Conservation (phyloP, 2,113 vertebrate species). For the Perccottus glenii region DNA sequence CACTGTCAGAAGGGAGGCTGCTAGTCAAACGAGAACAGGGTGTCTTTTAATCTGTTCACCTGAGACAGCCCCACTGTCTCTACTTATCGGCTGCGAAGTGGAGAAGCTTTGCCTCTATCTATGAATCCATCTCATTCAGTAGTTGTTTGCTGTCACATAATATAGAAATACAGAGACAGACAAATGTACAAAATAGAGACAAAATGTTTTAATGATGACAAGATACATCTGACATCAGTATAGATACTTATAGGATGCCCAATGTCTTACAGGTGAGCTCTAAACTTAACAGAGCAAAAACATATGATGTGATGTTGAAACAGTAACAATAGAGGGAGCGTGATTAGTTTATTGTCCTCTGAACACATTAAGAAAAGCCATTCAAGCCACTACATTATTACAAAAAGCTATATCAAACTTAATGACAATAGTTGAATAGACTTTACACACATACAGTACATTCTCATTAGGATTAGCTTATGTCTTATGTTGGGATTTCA, state of each 20-base stretch:
- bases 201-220: conserved; percentile 74
- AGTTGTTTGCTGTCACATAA: neutral
- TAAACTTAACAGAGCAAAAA: conserved; percentile 48
- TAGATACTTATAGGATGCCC: conserved; percentile 52
- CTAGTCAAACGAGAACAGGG: conserved; percentile 53
- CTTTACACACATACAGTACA: conserved; percentile 78
- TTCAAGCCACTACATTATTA: conserved; percentile 68
- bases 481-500: conserved; percentile 65
- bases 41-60: conserved; percentile 64
- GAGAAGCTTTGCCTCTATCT: neutral
- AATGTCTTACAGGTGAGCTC: conserved; percentile 59
- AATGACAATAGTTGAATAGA: conserved; percentile 70
- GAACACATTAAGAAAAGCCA: conserved; percentile 63
- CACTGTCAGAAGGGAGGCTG: conserved; percentile 49
- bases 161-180: conserved; percentile 20
- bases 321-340: conserved; percentile 52
- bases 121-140: neutral
- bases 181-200: conserved; percentile 60
- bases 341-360: conserved; percentile 66
- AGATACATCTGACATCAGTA: conserved; percentile 67
- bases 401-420: conserved; percentile 69
- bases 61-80: conserved; percentile 49
- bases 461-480: conserved; percentile 76
- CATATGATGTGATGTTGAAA: conserved; percentile 27
- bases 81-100: conserved; percentile 23